Conservation (phyloP, 2,888 invertebrate genomes). For the Hyppa rectilinea region DNA sequence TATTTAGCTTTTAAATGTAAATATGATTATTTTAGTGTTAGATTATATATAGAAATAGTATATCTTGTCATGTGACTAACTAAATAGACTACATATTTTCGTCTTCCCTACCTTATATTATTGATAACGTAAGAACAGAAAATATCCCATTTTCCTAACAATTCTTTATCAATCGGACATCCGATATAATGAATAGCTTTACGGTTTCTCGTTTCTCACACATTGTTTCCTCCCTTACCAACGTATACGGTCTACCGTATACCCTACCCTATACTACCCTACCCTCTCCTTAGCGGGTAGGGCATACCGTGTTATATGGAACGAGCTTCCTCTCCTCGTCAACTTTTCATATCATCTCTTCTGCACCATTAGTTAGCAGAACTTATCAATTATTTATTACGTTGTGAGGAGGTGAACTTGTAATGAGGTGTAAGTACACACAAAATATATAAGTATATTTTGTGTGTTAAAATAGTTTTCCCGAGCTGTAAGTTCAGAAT, state of each 20-base stretch:
- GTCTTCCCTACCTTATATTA: neutral
- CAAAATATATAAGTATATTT: no score
- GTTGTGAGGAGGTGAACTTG: constrained; percentile 23
- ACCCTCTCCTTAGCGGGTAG: no score
- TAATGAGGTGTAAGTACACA: no score
- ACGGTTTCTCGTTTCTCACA: constrained; percentile 43
- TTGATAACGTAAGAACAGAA: neutral
- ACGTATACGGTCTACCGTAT: constrained; percentile 10
- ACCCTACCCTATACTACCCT: no score
- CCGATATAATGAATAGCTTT: constrained; percentile 41
- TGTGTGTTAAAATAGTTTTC: neutral
- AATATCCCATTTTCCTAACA: constrained; percentile 5
- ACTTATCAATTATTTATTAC: constrained; percentile 70
- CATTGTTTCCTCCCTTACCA: constrained; percentile 38
- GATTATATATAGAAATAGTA: no score
- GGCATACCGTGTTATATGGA: constrained; percentile 14
- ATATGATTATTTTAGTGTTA: no score
- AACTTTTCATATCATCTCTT: constrained; percentile 78
- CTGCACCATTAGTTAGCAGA: constrained; percentile 76
- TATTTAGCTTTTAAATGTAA: no score
- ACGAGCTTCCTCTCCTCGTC: constrained; percentile 66
- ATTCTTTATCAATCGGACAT: constrained; percentile 39
- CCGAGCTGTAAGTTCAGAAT: neutral
- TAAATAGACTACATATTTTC: neutral
- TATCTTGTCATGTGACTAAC: accelerated